These are phyloP conservation scores for Cataglyphis livida DNA, from an alignment of 2,888 invertebrate genomes.

Conservation along the genomic window DNA sequence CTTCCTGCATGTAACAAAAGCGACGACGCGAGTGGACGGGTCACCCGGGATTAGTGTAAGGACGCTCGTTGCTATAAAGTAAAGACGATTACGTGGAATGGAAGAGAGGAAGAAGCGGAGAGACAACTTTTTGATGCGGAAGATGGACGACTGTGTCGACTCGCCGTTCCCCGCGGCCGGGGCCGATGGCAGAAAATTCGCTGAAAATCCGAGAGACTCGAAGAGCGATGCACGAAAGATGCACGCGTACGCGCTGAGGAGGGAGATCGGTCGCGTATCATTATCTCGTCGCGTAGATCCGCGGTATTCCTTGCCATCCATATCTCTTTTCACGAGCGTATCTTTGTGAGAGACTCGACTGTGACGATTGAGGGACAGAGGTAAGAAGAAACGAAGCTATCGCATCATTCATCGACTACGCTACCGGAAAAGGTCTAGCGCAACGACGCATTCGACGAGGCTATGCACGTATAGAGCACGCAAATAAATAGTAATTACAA, in stretches of 20 bases:
- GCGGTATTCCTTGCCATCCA: conserved; percentile 71
- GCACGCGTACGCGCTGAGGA: conserved; percentile 59
- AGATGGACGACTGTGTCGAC: conserved; percentile 70
- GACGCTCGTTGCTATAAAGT: conserved; percentile 68
- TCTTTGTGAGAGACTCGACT: conserved; percentile 68
- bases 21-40: conserved; percentile 82
- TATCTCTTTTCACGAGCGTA: conserved; percentile 59
- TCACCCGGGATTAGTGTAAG: conserved; percentile 77
- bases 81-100: conserved; percentile 65
- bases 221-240: conserved; percentile 46
- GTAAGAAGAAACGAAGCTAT: conserved; percentile 39
- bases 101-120: conserved; percentile 30
- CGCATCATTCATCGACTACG: conserved; percentile 31
- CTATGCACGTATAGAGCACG: conserved; percentile 19
- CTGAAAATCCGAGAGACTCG: conserved; percentile 73
- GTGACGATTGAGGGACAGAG: conserved; percentile 41
- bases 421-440: conserved; percentile 48
- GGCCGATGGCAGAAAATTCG: conserved; percentile 68
- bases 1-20: conserved; percentile 81
- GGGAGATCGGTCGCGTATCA: conserved; percentile 71
- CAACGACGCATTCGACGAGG: conserved; percentile 57
- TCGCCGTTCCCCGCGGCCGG: conserved; percentile 69
- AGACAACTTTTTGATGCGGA: conserved; percentile 45
- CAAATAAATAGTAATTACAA: conserved; percentile 26
- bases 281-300: conserved; percentile 74